phyloP scores from a whole-genome alignment of 2,797 vertebrate genomes.

The Paratrypauchen microcephalus region DNA sequence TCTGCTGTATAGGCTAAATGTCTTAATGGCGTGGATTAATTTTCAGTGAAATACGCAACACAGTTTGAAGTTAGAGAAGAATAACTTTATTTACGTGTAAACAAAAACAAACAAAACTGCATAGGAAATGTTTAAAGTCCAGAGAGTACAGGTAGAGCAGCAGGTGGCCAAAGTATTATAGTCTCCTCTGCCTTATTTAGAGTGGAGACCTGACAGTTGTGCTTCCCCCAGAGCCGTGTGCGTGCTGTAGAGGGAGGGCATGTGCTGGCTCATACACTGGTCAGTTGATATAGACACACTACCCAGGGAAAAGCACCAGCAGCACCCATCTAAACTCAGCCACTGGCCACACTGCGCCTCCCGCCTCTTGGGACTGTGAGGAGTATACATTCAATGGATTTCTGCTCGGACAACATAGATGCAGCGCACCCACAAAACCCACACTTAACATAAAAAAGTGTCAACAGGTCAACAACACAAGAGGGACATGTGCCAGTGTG shows the following conservation, averaged over 20 bases:
- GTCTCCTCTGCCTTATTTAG: conserved; percentile 82
- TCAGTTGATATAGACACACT: conserved; percentile 14
- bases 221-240: conserved; percentile 50
- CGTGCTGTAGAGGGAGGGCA: conserved; percentile 39
- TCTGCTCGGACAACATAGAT: conserved; percentile 63
- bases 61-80: conserved; percentile 74
- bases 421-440: conserved; percentile 61
- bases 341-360: conserved; percentile 75
- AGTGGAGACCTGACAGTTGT: conserved; percentile 75
- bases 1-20: too few relatives aligned
- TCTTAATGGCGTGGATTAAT: background rate
- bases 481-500: background rate
- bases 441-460: conserved; percentile 29
- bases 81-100: conserved; percentile 96
- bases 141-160: conserved; percentile 88
- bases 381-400: conserved; percentile 91
- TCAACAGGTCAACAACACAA: conserved; percentile 21
- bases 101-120: conserved; percentile 84
- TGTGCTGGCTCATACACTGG: conserved; percentile 25
- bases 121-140: conserved; percentile 99
- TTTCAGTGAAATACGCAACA: conserved; percentile 11
- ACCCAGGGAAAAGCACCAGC: conserved; percentile 54
- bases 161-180: conserved; percentile 73
- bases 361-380: conserved; percentile 84
- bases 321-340: conserved; percentile 76